Evolutionary conservation across 1,140 invertebrate genomes (phyloP).

Genomic region (Drosophila lowei): DNA sequence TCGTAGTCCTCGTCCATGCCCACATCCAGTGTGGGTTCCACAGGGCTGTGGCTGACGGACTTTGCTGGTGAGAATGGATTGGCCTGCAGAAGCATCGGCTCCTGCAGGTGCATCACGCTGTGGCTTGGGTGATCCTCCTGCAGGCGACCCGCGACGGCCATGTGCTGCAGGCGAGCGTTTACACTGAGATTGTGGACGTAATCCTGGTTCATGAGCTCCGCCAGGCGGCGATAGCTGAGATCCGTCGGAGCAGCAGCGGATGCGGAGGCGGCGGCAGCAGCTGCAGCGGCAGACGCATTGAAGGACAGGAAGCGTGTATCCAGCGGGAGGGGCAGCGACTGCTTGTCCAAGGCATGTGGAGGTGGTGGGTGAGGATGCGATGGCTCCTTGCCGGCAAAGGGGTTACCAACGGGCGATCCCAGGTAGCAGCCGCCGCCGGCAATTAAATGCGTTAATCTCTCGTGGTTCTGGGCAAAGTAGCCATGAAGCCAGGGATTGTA

Average conservation of each 20-base stretch:
- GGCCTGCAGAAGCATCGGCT: constrained; percentile 23
- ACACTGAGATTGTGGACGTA: constrained; percentile 72
- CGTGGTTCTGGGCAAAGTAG: constrained; percentile 80
- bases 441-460: constrained; percentile 74
- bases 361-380: constrained; percentile 8
- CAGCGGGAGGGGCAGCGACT: constrained; percentile 55
- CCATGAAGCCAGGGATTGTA: constrained; percentile 83
- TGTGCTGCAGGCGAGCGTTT: constrained; percentile 66
- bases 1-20: constrained; percentile 79
- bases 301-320: constrained; percentile 69
- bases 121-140: constrained; percentile 47
- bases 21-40: constrained; percentile 67
- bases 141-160: constrained; percentile 46
- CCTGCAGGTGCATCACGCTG: constrained; percentile 18
- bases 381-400: constrained; percentile 29
- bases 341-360: constrained; percentile 57
- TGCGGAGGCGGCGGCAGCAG: constrained; percentile 11
- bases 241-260: constrained; percentile 40
- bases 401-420: constrained; percentile 34
- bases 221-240: constrained; percentile 64
- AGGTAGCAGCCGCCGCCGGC: constrained; percentile 70
- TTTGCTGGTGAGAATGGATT: constrained; percentile 53
- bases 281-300: constrained; percentile 36
- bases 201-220: constrained; percentile 74
- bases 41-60: constrained; percentile 49